A percentile compares a stretch with the other conserved stretches of the same genome.
Evolutionary conservation across 2,888 invertebrate species (phyloP).

Genomic region (Lasioglossum calceatum): DNA sequence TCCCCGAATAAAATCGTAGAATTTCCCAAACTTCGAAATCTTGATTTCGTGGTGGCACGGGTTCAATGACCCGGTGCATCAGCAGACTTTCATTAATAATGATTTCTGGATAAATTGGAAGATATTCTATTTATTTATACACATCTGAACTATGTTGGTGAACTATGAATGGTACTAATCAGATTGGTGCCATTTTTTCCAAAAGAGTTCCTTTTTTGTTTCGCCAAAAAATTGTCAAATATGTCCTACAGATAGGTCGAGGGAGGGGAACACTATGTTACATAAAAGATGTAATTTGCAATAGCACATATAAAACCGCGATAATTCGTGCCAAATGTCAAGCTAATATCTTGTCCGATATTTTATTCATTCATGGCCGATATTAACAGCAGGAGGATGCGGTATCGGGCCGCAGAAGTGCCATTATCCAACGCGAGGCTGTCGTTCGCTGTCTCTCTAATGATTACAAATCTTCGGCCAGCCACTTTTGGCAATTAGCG

Average conservation of each 20-base stretch:
- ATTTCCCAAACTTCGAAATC: not conserved
- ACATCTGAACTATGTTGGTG: not conserved
- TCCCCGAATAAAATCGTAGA: not conserved
- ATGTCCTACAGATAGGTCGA: not conserved
- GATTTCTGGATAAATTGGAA: not conserved
- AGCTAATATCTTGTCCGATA: constrained; percentile 13
- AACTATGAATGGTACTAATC: not conserved
- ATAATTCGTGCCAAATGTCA: constrained; percentile 11
- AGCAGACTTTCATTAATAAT: no score
- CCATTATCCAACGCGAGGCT: constrained; percentile 55
- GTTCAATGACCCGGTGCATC: not conserved
- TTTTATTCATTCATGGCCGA: constrained; percentile 18
- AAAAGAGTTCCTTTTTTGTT: not conserved
- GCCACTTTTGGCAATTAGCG: constrained; percentile 58
- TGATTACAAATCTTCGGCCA: constrained; percentile 57
- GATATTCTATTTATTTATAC: not conserved
- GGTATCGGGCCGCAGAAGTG: constrained; percentile 45
- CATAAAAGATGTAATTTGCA: not conserved
- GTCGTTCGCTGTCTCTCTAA: constrained; percentile 59
- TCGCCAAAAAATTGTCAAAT: not conserved
- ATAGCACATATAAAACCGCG: not conserved
- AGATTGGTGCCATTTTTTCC: not conserved
- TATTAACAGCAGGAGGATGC: constrained; percentile 38
- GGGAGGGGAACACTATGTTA: no score
- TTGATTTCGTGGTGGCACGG: not conserved